Evolutionary conservation across 2,113 vertebrate species (phyloP).

Genomic region (Poecilia latipinna): DNA sequence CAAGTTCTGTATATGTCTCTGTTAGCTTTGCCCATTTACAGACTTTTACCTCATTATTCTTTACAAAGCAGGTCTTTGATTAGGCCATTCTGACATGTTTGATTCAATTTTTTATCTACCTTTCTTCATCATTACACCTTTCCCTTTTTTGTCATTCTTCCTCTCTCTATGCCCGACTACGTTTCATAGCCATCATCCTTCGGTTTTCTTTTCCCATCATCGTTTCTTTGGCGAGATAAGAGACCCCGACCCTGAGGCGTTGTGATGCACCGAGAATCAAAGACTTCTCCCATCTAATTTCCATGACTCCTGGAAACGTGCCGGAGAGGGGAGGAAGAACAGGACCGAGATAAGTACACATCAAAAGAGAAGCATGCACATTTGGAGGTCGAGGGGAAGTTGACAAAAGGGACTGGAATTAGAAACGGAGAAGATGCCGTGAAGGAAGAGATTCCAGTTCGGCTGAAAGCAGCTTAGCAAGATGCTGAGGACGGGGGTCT

Average conservation of each 20-base stretch:
- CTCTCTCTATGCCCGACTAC: neutral
- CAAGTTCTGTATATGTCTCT: too few species aligned
- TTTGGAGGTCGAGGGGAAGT: slow-evolving; percentile 2
- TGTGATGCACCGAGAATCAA: slow-evolving; percentile 56
- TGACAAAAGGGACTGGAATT: slow-evolving; percentile 9
- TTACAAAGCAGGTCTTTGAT: too few species aligned
- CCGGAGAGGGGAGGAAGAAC: slow-evolving; percentile 33
- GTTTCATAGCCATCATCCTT: neutral
- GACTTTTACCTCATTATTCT: too few species aligned
- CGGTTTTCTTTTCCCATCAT: slow-evolving; percentile 6
- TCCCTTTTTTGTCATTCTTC: neutral
- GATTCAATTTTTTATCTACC: slow-evolving; percentile 47
- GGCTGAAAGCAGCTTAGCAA: slow-evolving; percentile 66
- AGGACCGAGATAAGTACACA: slow-evolving; percentile 45
- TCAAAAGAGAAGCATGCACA: slow-evolving; percentile 50
- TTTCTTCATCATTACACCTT: slow-evolving; percentile 1
- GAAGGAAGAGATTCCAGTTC: slow-evolving; percentile 58
- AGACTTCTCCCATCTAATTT: slow-evolving; percentile 60
- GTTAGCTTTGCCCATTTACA: too few species aligned
- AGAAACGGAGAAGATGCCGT: slow-evolving; percentile 30
- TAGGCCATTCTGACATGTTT: slow-evolving; percentile 5
- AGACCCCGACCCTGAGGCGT: slow-evolving; percentile 60
- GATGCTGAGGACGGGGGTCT: slow-evolving; percentile 44
- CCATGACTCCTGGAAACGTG: slow-evolving; percentile 54
- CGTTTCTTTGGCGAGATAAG: slow-evolving; percentile 31